Conservation (phyloP, 2,888 invertebrate species). For the Oxytorus armatus region DNA sequence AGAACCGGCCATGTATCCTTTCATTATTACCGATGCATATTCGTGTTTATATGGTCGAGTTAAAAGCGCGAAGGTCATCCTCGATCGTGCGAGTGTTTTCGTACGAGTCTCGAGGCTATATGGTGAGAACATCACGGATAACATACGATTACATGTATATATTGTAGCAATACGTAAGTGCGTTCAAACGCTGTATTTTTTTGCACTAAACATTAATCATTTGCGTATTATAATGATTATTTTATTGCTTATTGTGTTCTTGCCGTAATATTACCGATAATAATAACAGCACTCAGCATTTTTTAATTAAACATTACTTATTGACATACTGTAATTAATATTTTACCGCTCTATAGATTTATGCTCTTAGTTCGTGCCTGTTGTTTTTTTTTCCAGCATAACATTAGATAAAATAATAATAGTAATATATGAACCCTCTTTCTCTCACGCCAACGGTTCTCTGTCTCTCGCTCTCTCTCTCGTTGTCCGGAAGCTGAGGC, state of each 20-base stretch:
- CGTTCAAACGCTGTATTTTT: conserved; percentile 5
- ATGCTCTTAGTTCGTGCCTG: no score
- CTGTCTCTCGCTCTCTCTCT: conserved; percentile 38
- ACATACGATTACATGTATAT: conserved; percentile 31
- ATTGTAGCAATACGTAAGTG: conserved; percentile 29
- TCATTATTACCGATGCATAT: background rate
- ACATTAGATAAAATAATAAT: conserved; percentile 13
- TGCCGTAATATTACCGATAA: background rate
- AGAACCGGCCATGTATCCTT: conserved; percentile 18
- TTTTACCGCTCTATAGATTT: background rate
- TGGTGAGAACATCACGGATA: background rate
- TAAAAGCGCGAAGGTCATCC: conserved; percentile 54
- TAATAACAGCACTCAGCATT: no score
- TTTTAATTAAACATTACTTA: no score
- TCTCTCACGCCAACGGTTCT: conserved; percentile 48
- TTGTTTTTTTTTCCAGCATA: background rate
- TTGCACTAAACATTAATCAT: background rate
- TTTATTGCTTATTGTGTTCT: conserved; percentile 1
- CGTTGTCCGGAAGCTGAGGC: conserved; percentile 64
- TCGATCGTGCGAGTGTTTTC: conserved; percentile 48
- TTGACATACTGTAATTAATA: background rate
- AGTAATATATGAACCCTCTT: conserved; percentile 1
- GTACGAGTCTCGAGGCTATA: conserved; percentile 14
- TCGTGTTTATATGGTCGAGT: conserved; percentile 11
- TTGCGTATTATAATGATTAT: background rate